A percentile compares a stretch with the other conserved stretches of the same genome.
Conservation (phyloP, 2,888 invertebrate species). For the Pollenia amentaria region DNA sequence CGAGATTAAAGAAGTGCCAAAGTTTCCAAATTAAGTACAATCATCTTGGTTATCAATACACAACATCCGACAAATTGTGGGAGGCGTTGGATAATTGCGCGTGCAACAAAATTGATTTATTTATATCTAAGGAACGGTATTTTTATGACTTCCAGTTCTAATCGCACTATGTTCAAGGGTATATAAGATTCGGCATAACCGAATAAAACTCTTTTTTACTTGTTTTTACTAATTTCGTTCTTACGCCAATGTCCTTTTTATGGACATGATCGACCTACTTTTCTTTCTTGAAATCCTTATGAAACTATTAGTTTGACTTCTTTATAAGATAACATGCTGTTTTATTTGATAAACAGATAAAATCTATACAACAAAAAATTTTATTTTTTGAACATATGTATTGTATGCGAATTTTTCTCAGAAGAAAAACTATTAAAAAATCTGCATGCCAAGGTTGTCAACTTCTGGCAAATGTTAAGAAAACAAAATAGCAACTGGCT, state of each 20-base stretch:
- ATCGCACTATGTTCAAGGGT: too few species aligned
- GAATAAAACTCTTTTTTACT: too few species aligned
- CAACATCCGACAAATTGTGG: too few species aligned
- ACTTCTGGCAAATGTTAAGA: constrained; percentile 62
- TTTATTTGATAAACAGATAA: constrained; percentile 31
- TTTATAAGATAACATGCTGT: constrained; percentile 53
- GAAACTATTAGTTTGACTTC: constrained; percentile 43
- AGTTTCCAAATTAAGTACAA: too few species aligned
- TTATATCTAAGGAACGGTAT: not conserved
- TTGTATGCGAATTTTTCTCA: constrained; percentile 34
- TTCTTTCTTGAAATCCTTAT: constrained; percentile 30
- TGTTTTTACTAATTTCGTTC: not conserved
- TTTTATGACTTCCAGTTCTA: not conserved
- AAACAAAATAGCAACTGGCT: constrained; percentile 63
- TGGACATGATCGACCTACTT: constrained; percentile 48
- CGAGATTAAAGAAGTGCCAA: too few species aligned
- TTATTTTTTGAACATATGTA: constrained; percentile 30
- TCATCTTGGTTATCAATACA: too few species aligned
- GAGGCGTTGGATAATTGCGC: too few species aligned
- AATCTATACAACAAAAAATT: not conserved
- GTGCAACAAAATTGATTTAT: too few species aligned
- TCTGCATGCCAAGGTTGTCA: constrained; percentile 73
- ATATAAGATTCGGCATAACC: too few species aligned
- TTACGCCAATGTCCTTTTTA: not conserved
- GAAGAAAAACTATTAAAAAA: constrained; percentile 35